A percentile compares a stretch with the other conserved stretches of the same genome.
Evolutionary conservation across 2,888 invertebrate genomes (phyloP).

Genomic region (Oasisia sp.): DNA sequence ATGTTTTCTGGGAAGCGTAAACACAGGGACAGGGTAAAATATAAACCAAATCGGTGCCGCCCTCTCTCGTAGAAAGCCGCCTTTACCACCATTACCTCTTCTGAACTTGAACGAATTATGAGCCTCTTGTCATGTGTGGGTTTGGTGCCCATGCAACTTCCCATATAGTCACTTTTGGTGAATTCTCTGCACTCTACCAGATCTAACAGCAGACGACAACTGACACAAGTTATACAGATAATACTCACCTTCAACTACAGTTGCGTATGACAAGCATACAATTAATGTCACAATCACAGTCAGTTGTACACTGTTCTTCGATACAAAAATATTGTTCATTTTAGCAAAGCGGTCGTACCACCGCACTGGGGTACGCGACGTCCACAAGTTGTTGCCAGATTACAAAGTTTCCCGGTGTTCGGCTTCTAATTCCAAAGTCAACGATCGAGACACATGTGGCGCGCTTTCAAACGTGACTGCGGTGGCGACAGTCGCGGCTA

Average conservation of each 20-base stretch:
- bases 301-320: background rate
- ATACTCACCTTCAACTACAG: background rate
- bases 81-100: no score
- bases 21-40: no score
- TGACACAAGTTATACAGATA: background rate
- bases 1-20: no score
- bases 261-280: background rate
- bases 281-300: background rate
- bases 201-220: background rate
- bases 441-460: background rate
- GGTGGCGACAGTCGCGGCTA: background rate
- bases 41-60: no score
- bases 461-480: background rate
- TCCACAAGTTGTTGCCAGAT: background rate
- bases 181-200: no score
- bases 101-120: no score
- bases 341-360: background rate
- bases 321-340: conserved; percentile 7
- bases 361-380: background rate
- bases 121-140: no score
- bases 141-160: no score
- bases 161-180: no score
- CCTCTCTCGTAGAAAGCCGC: no score
- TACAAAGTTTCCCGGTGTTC: background rate
- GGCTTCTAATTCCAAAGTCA: background rate